These are phyloP conservation scores for Trichosurus vulpecula DNA, from an alignment of 2,797 vertebrate species.

Conservation along the genomic window DNA sequence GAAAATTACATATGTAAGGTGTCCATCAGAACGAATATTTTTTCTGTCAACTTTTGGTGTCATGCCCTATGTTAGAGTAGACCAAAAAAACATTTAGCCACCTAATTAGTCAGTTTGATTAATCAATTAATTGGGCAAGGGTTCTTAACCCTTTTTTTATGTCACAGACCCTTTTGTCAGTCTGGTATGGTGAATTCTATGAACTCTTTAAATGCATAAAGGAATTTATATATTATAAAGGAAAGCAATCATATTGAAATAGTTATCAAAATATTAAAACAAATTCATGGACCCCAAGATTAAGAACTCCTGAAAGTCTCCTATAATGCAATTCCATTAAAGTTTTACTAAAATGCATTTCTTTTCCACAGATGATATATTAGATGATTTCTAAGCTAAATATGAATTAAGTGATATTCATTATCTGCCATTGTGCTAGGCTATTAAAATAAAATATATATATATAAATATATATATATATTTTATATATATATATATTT, in stretches of 20 bases:
- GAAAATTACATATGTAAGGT: neutral
- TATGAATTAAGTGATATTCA: neutral
- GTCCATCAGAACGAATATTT: neutral
- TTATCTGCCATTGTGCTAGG: neutral
- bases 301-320: neutral
- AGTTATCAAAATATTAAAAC: neutral
- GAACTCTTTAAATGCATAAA: neutral
- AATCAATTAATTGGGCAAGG: neutral
- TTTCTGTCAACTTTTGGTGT: neutral
- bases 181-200: neutral
- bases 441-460: too few relatives aligned
- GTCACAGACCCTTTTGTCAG: neutral
- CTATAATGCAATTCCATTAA: neutral
- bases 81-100: neutral
- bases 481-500: too few relatives aligned
- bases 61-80: neutral
- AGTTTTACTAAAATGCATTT: neutral
- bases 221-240: neutral
- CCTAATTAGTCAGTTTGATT: neutral
- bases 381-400: neutral
- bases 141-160: neutral
- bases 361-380: neutral
- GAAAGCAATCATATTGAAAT: neutral
- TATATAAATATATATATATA: too few relatives aligned
- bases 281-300: neutral